Evolutionary conservation across 1,140 invertebrate genomes (phyloP).

Genomic region (Epicauta chinensis): DNA sequence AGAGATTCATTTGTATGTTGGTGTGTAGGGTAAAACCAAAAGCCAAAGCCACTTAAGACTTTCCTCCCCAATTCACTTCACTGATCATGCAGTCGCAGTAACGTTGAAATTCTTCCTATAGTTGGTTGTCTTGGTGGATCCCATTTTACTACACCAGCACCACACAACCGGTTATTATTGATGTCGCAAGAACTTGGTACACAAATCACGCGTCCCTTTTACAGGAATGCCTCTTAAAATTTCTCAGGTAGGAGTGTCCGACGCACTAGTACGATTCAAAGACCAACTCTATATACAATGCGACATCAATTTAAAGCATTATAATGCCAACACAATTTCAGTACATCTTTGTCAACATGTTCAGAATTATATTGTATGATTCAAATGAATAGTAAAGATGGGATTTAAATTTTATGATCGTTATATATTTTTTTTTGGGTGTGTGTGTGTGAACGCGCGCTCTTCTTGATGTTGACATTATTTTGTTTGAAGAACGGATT

Average conservation of each 20-base stretch:
- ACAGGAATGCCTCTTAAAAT: not conserved
- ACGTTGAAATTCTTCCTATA: not conserved
- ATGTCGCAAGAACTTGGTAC: constrained; percentile 23
- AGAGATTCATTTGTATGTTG: constrained; percentile 1
- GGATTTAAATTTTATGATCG: no score
- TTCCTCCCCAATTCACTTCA: constrained; percentile 9
- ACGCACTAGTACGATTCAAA: constrained; percentile 14
- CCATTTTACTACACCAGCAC: no score
- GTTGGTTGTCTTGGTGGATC: not conserved
- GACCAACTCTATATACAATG: constrained; percentile 23
- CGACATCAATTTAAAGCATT: constrained; percentile 26
- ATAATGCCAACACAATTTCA: no score
- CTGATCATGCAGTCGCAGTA: not conserved
- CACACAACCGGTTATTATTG: not conserved
- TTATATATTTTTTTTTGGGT: no score
- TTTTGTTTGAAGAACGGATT: constrained; percentile 26
- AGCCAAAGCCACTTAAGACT: constrained; percentile 13
- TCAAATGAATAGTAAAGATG: no score
- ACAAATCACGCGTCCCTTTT: constrained; percentile 32
- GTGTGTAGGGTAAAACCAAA: constrained; percentile 6
- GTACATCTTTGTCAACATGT: constrained; percentile 20
- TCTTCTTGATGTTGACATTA: constrained; percentile 30
- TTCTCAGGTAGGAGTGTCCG: constrained; percentile 32
- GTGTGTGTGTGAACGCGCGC: not conserved
- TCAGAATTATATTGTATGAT: no score